Evolutionary conservation across 2,113 vertebrate genomes (phyloP).

Genomic region (Protobothrops mucrosquamatus): DNA sequence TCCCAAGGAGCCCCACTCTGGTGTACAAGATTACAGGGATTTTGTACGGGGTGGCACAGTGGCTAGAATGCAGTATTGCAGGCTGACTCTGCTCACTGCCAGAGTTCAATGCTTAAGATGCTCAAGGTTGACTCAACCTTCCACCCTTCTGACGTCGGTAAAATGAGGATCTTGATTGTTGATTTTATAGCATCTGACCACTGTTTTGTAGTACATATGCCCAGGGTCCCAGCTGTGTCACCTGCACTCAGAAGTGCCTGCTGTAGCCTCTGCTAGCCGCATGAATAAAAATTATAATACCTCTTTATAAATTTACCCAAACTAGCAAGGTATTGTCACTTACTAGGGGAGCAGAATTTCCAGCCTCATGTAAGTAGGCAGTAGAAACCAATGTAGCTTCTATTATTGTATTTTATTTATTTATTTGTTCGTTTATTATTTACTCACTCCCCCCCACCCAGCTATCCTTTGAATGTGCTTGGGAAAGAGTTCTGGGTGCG

Average conservation of each 20-base stretch:
- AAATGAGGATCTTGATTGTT: neutral
- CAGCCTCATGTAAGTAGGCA: neutral
- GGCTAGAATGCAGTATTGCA: neutral
- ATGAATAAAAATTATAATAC: neutral
- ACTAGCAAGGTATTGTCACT: neutral
- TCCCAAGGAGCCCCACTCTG: neutral
- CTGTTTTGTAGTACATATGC: neutral
- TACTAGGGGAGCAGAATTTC: neutral
- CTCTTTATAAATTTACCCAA: neutral
- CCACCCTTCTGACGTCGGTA: neutral
- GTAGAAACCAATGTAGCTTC: neutral
- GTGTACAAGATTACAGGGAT: neutral
- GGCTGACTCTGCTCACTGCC: neutral
- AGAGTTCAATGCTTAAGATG: neutral
- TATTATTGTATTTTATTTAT: neutral
- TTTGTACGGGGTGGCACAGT: neutral
- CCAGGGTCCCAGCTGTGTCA: too few relatives aligned
- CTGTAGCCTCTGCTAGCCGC: neutral
- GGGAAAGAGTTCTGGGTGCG: neutral
- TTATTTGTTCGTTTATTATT: neutral
- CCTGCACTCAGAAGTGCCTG: neutral
- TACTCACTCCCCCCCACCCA: neutral
- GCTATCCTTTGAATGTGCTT: neutral
- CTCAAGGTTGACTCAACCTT: neutral
- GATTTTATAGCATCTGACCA: neutral